Evolutionary conservation across 2,113 vertebrate genomes (phyloP), one percentile per base, ranked within the genome.

Genomic region (Eudyptes chrysolophus): DNA sequence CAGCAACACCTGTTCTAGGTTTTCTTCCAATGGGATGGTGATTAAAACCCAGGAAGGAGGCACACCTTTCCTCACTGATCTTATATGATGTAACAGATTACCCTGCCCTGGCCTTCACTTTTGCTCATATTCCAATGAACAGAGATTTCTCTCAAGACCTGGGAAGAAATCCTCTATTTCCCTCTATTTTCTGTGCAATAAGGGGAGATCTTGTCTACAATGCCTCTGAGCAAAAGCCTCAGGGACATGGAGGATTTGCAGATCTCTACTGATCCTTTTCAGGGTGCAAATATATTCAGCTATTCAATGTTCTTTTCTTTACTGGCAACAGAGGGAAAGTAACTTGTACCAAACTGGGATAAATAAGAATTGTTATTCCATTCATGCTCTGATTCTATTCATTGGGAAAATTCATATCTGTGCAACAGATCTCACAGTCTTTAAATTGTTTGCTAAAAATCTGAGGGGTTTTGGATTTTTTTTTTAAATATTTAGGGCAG

Each of bases 71-170:
- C 25, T 76, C 14, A 42, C 13, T 64, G 26, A 52, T 71, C 22
- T 36, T 81, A 6, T 17, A 25, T 30, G 24, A 26, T 16, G 7
- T 25, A 51, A 17, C 6, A 54, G 38, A 51, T 48, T 66, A 70
- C 22, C 16, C 21, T 5, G 1, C 10, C 12, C 25, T 19, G 7
- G 29, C 13, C 17, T 80, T 52, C 6, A 1, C 0, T 1, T 58
- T 60, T 66, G 5, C 1, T 84, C 11, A 4, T 64, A 48, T 46
- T 75, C 44, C 10, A 58, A 48, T 8, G 17, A 68, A 76, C 3
- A 68, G 13, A 82, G 10, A 30, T 57, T 80, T 78, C 30, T 83
- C 17, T 76, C 46, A 57, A 54, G 51, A 40, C 13, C 80, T 36
- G 18, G 12, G 17, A 80, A 84, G 40, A 90, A 87, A 70, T 64